These are phyloP conservation scores for Gisinianus flammeolus DNA, from an alignment of 2,888 invertebrate genomes.

Conservation along the genomic window DNA sequence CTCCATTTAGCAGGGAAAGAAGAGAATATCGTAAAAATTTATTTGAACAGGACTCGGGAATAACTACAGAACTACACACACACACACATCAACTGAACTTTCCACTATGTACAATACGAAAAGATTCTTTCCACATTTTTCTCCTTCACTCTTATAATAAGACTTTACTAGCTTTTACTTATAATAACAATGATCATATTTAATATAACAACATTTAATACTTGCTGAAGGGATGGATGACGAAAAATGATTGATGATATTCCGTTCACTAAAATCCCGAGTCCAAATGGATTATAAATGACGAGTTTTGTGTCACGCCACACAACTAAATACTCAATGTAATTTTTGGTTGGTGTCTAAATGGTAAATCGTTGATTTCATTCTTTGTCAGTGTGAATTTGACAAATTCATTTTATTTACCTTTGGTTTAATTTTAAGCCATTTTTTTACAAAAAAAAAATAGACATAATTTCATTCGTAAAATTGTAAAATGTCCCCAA, in stretches of 20 bases:
- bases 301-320: neutral
- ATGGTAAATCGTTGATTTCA: too few relatives aligned
- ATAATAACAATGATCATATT: neutral
- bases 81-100: neutral
- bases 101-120: neutral
- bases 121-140: neutral
- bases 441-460: too few relatives aligned
- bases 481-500: too few relatives aligned
- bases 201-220: neutral
- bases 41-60: neutral
- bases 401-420: too few relatives aligned
- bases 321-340: too few relatives aligned
- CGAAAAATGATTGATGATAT: neutral
- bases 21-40: slow-evolving; percentile 4
- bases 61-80: neutral
- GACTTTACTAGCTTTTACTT: too few relatives aligned
- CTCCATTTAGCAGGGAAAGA: neutral
- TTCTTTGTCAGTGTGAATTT: too few relatives aligned
- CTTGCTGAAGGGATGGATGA: neutral
- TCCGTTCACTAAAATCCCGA: neutral
- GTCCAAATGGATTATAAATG: neutral
- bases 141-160: neutral
- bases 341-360: too few relatives aligned
- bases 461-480: too few relatives aligned
- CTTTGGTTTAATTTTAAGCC: too few relatives aligned